Base-by-base conservation (phyloP, 2,797 vertebrate species). In the Sorex maritimensis region DNA sequence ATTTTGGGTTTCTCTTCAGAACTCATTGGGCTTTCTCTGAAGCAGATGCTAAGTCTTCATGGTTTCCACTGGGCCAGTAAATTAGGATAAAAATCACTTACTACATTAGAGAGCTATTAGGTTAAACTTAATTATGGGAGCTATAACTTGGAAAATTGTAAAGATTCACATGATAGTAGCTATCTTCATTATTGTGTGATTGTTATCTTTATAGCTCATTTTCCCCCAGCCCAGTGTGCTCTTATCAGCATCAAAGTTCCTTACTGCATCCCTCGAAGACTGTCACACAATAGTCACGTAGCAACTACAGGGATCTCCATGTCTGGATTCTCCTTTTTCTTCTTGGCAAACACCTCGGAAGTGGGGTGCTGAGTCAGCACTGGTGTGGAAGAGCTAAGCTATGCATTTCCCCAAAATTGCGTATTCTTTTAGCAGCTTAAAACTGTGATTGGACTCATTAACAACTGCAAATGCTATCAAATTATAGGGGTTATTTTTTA, bases 11-110 rank as follows among this genome's bases (percentile, higher is more conserved):
- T 15, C 46, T 58, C 68, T 90, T 73, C 75, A 94, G 17, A 78
- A 87, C 69, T 17, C 81, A 30, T 79, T 63, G 83, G 14, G 68
- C 46, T 71, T 75, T 65, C 67, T 46, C 58, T 63, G 38, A 55
- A 87, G 23, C 46, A 95, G 72, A 88, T 41, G 69, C 30, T 23
- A 61, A 77, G 24, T 74, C 82, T 82, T 3, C n/a, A 5, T 15
- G 3, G 23, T 38, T n/a, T 73, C 49, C 17, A 12, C 63, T 34
- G 65, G 52, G 52, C 1, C 65, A 6, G 23, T 78, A 81, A 41
- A 78, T 71, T 34, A 81, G 34, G 6, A 67, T 67, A 61, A 77
- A 80, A 82, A 67, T 41, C 49, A 94, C 58, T 67, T 58, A 94
- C 58, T 67, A 58, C 28, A 65, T 85, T 69, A 61, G 17, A 52